These are phyloP conservation scores for Sphaerodactylus townsendi DNA, from an alignment of 2,113 vertebrate species.

Conservation along the genomic window DNA sequence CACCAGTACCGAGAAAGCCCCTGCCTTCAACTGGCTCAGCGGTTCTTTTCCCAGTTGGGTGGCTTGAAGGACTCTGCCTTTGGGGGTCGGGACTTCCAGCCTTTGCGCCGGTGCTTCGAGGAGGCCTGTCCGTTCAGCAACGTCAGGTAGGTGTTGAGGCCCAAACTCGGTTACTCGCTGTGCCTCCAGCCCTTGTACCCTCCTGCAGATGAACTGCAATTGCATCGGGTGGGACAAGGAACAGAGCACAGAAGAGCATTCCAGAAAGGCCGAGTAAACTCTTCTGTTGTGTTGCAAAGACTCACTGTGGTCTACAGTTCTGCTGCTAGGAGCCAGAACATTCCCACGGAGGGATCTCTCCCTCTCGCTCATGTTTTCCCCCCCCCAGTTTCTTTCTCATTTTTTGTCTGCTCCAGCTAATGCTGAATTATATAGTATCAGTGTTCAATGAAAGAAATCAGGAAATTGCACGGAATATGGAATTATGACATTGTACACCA, in stretches of 20 bases:
- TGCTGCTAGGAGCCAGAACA: too few relatives aligned
- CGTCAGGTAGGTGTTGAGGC: slow-evolving; percentile 75
- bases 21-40: slow-evolving; percentile 73
- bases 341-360: too few relatives aligned
- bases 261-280: too few relatives aligned
- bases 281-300: too few relatives aligned
- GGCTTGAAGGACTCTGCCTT: slow-evolving; percentile 85
- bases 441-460: too few relatives aligned
- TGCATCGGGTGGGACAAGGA: not conserved
- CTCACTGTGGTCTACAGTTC: too few relatives aligned
- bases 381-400: too few relatives aligned
- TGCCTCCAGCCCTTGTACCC: too few relatives aligned
- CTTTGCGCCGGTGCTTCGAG: slow-evolving; percentile 79
- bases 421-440: too few relatives aligned
- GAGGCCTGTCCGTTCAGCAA: slow-evolving; percentile 86
- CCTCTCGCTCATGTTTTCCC: too few relatives aligned
- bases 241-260: not conserved
- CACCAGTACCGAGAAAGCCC: slow-evolving; percentile 65
- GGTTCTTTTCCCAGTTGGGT: slow-evolving; percentile 82
- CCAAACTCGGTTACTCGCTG: not conserved
- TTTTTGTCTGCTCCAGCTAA: not conserved
- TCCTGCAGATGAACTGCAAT: not conserved
- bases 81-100: slow-evolving; percentile 83
- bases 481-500: too few relatives aligned
- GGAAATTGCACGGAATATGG: too few relatives aligned